Conservation (phyloP, 92 coral and sea anemone species). For the Actinostola sp. region DNA sequence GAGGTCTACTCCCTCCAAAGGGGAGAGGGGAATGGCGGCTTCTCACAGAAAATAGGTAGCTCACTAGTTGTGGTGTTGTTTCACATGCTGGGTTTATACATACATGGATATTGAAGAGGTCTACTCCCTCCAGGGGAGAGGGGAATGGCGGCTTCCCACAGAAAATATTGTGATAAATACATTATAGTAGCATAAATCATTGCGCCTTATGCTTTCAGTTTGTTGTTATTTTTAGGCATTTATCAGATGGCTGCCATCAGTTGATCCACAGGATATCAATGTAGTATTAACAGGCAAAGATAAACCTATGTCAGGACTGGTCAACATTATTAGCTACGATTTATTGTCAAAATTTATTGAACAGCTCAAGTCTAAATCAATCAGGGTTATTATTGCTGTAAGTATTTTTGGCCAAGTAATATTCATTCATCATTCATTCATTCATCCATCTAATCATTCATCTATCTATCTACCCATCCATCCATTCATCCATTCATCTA, state of each 20-base stretch:
- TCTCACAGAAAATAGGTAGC: too few relatives aligned
- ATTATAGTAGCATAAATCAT: too few relatives aligned
- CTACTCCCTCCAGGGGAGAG: too few relatives aligned
- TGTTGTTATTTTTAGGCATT: constrained; percentile 72
- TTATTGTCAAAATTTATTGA: constrained; percentile 71
- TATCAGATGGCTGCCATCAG: constrained; percentile 84
- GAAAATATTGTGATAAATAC: too few relatives aligned
- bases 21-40: too few relatives aligned
- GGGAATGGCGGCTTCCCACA: too few relatives aligned
- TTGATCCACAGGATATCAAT: constrained; percentile 73
- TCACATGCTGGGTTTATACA: too few relatives aligned
- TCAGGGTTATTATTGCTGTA: constrained; percentile 92
- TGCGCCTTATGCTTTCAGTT: background rate
- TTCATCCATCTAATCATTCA: background rate
- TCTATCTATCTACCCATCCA: background rate
- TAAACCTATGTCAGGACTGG: constrained; percentile 75
- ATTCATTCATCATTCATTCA: background rate
- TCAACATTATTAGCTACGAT: constrained; percentile 92
- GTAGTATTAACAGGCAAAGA: constrained; percentile 94
- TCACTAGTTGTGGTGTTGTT: too few relatives aligned
- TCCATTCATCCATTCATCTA: background rate
- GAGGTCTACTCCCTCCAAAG: too few relatives aligned
- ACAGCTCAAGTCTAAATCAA: constrained; percentile 54
- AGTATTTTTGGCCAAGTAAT: constrained; percentile 2
- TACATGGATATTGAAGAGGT: too few relatives aligned